Percentiles rank a stretch among this genome's conserved stretches.
Conservation (phyloP, 2,888 invertebrate genomes). For the Chrysodeixis includens region DNA sequence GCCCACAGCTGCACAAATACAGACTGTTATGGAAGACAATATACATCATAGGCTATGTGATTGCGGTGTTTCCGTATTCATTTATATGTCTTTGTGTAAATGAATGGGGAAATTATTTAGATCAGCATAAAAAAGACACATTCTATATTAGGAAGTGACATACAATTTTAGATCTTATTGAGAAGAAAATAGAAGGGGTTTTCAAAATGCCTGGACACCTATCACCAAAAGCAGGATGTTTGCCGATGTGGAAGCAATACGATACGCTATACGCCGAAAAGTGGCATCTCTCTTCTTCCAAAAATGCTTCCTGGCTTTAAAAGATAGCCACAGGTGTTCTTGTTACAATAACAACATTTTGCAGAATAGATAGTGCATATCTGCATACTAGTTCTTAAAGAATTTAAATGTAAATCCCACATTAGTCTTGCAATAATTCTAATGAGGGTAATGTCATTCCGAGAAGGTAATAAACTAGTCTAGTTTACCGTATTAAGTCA, state of each 20-base stretch:
- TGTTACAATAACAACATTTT: not conserved
- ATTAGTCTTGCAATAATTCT: not conserved
- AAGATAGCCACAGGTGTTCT: not conserved
- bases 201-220: too few species aligned
- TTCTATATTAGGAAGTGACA: too few species aligned
- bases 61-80: constrained; percentile 6
- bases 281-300: too few species aligned
- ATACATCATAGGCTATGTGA: constrained; percentile 25
- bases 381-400: not conserved
- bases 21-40: constrained; percentile 43
- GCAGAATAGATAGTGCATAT: not conserved
- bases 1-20: constrained; percentile 57
- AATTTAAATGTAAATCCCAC: not conserved
- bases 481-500: constrained; percentile 25
- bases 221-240: too few species aligned
- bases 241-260: too few species aligned
- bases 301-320: too few species aligned
- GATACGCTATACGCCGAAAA: too few species aligned
- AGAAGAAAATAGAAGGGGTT: not conserved
- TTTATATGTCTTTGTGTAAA: not conserved
- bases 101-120: not conserved
- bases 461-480: constrained; percentile 24
- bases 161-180: not conserved
- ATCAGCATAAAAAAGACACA: not conserved
- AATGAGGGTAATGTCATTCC: constrained; percentile 30